These are phyloP conservation scores for Spatulosminthurus flaviceps DNA, from an alignment of 2,888 invertebrate species.

Conservation along the genomic window DNA sequence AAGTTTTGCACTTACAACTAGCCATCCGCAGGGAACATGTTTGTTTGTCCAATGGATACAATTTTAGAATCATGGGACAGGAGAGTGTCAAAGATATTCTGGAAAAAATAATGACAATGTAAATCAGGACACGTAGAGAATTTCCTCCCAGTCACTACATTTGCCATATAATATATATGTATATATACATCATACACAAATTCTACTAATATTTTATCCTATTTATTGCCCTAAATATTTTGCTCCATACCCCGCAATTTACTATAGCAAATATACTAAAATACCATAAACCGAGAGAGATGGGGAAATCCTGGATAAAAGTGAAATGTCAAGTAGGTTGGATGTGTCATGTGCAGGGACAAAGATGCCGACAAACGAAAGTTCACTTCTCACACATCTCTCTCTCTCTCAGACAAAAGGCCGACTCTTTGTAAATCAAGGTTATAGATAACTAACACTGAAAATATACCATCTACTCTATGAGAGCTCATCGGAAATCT, in stretches of 20 bases:
- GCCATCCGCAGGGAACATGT: constrained; percentile 94
- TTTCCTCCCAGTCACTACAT: no score
- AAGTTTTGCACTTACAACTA: constrained; percentile 81
- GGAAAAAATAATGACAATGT: constrained; percentile 52
- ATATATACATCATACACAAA: no score
- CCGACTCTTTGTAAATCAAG: constrained; percentile 7
- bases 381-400: background rate
- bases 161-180: no score
- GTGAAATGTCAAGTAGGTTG: constrained; percentile 42
- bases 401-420: background rate
- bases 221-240: no score
- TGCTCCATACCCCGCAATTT: no score
- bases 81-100: constrained; percentile 95
- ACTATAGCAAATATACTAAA: background rate
- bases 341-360: constrained; percentile 30
- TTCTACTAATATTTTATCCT: no score
- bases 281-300: background rate
- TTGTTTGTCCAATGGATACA: constrained; percentile 96
- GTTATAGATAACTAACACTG: background rate
- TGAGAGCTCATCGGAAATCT: no score
- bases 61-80: constrained; percentile 96
- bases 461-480: background rate
- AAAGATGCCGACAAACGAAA: background rate
- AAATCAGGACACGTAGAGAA: no score
- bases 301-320: background rate